Percentiles rank a stretch among this genome's conserved stretches.
Conservation (phyloP, 64 coral and sea anemone genomes). For the Montipora efflorescens region DNA sequence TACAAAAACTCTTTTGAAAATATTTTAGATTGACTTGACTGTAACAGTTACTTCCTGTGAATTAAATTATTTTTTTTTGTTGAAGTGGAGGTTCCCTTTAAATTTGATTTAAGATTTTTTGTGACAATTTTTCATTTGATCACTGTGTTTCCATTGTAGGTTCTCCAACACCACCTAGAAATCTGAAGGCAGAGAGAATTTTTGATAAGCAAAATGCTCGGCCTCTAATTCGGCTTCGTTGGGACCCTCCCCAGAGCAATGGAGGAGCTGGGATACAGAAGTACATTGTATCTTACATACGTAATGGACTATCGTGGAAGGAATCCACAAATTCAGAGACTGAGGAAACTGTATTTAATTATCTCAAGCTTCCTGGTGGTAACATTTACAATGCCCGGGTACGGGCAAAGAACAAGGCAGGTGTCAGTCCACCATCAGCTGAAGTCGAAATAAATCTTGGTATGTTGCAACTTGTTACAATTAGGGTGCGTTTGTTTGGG, state of each 20-base stretch:
- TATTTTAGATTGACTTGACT: too few species aligned
- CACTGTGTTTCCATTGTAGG: not conserved
- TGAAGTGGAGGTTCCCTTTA: too few species aligned
- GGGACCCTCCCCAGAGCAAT: not conserved
- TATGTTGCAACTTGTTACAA: not conserved
- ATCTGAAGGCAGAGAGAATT: not conserved
- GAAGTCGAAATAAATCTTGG: slow-evolving; percentile 21
- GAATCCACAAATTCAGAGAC: not conserved
- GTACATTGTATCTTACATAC: not conserved
- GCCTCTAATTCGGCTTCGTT: not conserved
- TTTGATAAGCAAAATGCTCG: not conserved
- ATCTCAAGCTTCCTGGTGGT: not conserved
- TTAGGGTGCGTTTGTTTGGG: too few species aligned
- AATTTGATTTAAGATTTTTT: too few species aligned
- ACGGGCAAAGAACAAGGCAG: slow-evolving; percentile 31
- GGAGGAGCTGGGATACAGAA: not conserved
- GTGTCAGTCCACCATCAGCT: not conserved
- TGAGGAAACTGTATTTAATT: not conserved
- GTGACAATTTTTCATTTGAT: too few species aligned
- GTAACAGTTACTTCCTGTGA: too few species aligned
- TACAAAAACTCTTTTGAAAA: too few species aligned
- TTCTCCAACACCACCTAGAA: slow-evolving; percentile 21
- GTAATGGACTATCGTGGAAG: not conserved
- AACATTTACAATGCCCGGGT: not conserved
- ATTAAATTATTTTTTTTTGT: too few species aligned